Evolutionary conservation across 2,888 invertebrate genomes (phyloP).

Genomic region (Agrochola litura): DNA sequence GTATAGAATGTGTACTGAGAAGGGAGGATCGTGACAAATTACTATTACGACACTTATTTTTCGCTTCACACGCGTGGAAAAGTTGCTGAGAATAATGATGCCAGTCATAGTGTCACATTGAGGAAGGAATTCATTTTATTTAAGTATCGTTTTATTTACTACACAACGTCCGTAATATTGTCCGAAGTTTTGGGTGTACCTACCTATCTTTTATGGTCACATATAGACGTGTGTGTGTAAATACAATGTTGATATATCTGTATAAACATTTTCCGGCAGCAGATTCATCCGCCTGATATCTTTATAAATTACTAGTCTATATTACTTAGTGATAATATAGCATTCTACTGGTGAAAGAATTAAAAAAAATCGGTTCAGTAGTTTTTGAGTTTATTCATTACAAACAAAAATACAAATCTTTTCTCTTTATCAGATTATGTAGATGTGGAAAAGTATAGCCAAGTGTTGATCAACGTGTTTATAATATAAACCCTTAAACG

Average conservation of each 20-base stretch:
- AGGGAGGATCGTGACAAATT: slow-evolving; percentile 65
- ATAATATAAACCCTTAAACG: background rate
- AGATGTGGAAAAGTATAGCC: background rate
- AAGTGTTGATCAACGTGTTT: background rate
- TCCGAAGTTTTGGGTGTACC: slow-evolving; percentile 25
- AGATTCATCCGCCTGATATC: too few relatives aligned
- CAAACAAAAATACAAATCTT: too few relatives aligned
- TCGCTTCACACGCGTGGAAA: slow-evolving; percentile 64
- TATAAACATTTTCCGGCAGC: too few relatives aligned
- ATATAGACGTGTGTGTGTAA: background rate
- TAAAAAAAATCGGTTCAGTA: too few relatives aligned
- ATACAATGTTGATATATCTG: background rate
- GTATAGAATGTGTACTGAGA: slow-evolving; percentile 33
- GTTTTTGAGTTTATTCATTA: too few relatives aligned
- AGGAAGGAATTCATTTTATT: slow-evolving; percentile 53
- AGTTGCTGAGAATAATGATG: slow-evolving; percentile 63
- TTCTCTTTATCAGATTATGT: too few relatives aligned
- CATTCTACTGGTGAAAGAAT: too few relatives aligned
- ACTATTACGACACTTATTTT: slow-evolving; percentile 67
- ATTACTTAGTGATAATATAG: too few relatives aligned
- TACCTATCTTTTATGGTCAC: slow-evolving; percentile 1
- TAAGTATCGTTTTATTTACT: slow-evolving; percentile 49
- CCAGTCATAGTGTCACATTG: slow-evolving; percentile 57
- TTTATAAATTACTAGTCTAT: too few relatives aligned
- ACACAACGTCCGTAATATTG: slow-evolving; percentile 21